Evolutionary conservation across 2,113 vertebrate species (phyloP), one percentile per base, ranked within the genome.

Genomic region (Polyodon spathula): DNA sequence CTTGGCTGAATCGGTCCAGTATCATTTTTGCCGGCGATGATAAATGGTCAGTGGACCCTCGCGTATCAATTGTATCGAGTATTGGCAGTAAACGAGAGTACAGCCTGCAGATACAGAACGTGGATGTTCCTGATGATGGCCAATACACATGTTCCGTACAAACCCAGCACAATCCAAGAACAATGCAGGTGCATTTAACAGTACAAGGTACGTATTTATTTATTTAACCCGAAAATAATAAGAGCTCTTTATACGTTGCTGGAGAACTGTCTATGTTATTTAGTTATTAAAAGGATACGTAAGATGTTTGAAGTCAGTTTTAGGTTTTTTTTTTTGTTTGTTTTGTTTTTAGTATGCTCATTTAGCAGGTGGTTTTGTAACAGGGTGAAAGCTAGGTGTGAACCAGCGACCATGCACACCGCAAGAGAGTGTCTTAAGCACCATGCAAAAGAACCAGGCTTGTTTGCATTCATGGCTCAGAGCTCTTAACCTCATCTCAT

Each of bases 1-100:
- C 96, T 74, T 99, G 96, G 96, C 86, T 99, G 79, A 99, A 99
- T 73, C 91, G 96, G 54, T 97, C 95, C 2, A 97, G 92, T 78
- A 97, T 99, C 74, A 95, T 98, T 76, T 98, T 97, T 46, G 94
- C 96, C 40, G 96, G 96, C 63, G 84, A 83, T 0, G 96, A 99
- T 78, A 97, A 97, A 80, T 99, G 96, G 96, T 97, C 95, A 0
- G 92, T 91, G 73, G 96, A 99, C 40, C 94, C 95, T 4, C 92
- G 96, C 0, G 95, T 99, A 41, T 97, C 96, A 51, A 98, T 99
- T 37, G 88, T 86, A 69, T 86, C 94, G 11, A 91, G 89, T 15
- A 74, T 88, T 37, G 81, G 81, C 4, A 92, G 91, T 65, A 85
- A 89, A 69, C 84, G 92, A 11, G 96, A 99, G 60, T 99, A 98